Evolutionary conservation across 2,797 vertebrate genomes (phyloP).

Genomic region (Sebastes baramenuke): DNA sequence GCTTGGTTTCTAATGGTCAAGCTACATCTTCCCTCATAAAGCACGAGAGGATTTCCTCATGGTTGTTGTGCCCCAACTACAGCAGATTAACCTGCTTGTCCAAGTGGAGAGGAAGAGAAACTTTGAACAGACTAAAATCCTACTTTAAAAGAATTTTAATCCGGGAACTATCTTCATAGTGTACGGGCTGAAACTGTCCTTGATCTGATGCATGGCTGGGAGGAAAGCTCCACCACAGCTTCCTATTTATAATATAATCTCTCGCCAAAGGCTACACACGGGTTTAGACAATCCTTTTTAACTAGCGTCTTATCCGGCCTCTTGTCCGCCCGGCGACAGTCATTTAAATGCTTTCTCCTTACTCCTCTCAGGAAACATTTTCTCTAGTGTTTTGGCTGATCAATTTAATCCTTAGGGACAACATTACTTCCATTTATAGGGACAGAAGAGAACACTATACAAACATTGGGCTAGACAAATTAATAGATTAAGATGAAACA

Average conservation of each 20-base stretch:
- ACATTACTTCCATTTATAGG: slow-evolving; percentile 9
- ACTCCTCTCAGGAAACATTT: slow-evolving; percentile 5
- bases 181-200: slow-evolving; percentile 48
- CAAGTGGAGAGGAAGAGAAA: slow-evolving; percentile 35
- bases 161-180: slow-evolving; percentile 52
- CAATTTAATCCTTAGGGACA: neutral
- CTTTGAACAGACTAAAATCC: slow-evolving; percentile 39
- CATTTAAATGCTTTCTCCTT: slow-evolving; percentile 34
- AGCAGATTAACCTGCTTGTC: slow-evolving; percentile 49
- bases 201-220: slow-evolving; percentile 64
- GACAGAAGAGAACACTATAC: neutral
- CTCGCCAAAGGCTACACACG: slow-evolving; percentile 49
- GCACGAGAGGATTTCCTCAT: neutral
- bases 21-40: neutral
- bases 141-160: slow-evolving; percentile 64
- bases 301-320: slow-evolving; percentile 45
- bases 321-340: slow-evolving; percentile 50
- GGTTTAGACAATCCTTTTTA: slow-evolving; percentile 60
- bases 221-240: slow-evolving; percentile 47
- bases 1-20: neutral
- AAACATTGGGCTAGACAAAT: neutral
- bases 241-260: slow-evolving; percentile 67
- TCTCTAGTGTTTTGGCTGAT: neutral
- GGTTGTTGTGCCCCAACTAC: neutral
- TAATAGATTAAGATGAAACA: neutral